phyloP scores from a whole-genome alignment of 2,797 vertebrate species.

The Anomalospiza imberbis region DNA sequence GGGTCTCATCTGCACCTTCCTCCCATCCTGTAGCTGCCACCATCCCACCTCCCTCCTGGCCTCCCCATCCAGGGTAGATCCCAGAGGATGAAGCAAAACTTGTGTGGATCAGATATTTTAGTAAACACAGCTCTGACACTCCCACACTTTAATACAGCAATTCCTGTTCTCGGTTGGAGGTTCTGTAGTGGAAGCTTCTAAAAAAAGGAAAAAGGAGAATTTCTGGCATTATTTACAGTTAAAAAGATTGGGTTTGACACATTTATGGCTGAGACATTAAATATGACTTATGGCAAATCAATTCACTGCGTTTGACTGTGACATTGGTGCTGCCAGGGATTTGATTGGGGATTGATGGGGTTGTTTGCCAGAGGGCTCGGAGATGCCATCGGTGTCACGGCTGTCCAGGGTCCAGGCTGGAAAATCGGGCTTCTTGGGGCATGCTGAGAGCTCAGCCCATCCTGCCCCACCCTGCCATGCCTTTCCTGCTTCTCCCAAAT shows the following conservation, averaged over 20 bases:
- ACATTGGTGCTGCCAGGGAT: neutral
- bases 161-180: neutral
- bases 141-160: neutral
- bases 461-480: neutral
- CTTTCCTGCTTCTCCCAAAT: neutral
- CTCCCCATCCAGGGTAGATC: fast-evolving
- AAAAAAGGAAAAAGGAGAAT: constrained; percentile 1
- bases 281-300: constrained; percentile 45
- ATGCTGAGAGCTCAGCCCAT: neutral
- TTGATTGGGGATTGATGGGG: neutral
- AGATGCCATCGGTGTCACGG: fast-evolving
- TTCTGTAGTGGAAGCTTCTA: neutral
- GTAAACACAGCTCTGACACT: neutral
- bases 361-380: neutral
- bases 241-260: constrained; percentile 23
- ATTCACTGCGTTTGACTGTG: neutral
- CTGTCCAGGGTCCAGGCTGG: fast-evolving
- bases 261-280: constrained; percentile 16
- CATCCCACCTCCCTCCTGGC: neutral
- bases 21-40: neutral
- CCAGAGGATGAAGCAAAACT: neutral
- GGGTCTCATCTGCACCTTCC: neutral
- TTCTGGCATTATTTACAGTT: constrained; percentile 36
- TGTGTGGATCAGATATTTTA: neutral
- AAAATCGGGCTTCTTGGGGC: fast-evolving